Base-by-base conservation (phyloP, 2,113 vertebrate genomes). In the Centropus bengalensis region DNA sequence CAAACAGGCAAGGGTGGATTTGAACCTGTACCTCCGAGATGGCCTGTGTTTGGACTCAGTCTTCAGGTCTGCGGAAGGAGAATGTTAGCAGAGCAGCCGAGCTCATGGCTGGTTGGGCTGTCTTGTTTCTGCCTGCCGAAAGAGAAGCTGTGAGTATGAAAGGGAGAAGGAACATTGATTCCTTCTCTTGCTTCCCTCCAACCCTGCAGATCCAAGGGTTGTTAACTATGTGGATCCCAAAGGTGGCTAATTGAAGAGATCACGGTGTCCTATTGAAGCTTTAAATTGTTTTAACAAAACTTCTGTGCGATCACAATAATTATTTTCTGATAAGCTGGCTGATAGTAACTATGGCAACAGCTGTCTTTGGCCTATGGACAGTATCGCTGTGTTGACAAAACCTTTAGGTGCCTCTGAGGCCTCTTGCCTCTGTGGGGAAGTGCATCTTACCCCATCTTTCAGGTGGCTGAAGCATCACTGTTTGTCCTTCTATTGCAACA, bases 281-380 rank as follows among this genome's bases (percentile, higher is more conserved):
- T 96, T 87, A 92, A 93, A 94, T 89, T 96, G 66, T 94, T 96
- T 89, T 96, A 97, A 94, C 81, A 42, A 94, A 98, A 98, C 97
- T 98, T 98, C 86, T 96, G 94, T 96, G 94, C 96, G 97, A 97
- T 97, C 33, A 54, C 95, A 98, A 91, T 97, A 96, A 98, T 97
- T 97, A 97, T 98, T 98, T 98, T 95, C 94, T 97, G 97, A 97
- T 98, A 97, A 97, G 96, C 96, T 97, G 96, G 89, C 91, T 97
- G 97, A 98, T 97, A 97, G 98, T 98, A 98, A 97, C 98, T 97
- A 98, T 98, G 97, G 98, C 97, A 98, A 98, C 98, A 96, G 97
- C 97, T 97, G 56, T 97, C 97, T 98, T 94, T 97, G 96, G 97
- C 97, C 97, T 97, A 75, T 96, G 98, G 97, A 97, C 97, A 96